These are phyloP conservation scores for Subacronicta megacephala DNA, from an alignment of 2,888 invertebrate species.

Conservation along the genomic window DNA sequence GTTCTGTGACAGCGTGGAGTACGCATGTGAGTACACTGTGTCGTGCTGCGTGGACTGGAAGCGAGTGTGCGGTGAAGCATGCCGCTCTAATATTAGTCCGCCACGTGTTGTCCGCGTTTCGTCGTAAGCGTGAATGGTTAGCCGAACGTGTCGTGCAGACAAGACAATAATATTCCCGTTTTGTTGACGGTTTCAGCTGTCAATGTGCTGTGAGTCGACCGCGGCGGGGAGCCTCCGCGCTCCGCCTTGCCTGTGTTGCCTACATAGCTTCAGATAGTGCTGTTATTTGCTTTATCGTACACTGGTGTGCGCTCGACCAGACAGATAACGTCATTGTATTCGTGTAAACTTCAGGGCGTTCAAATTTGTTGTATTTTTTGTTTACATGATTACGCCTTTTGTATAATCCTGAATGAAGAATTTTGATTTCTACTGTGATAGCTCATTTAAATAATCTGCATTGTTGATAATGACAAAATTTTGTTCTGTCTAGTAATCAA, in stretches of 20 bases:
- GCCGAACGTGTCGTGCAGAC: slow-evolving; percentile 65
- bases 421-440: background rate
- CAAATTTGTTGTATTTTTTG: slow-evolving; percentile 29
- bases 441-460: background rate
- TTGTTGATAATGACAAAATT: background rate
- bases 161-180: slow-evolving; percentile 68
- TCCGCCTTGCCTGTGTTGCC: slow-evolving; percentile 66
- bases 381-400: slow-evolving; percentile 11
- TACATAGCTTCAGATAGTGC: slow-evolving; percentile 66
- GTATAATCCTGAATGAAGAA: slow-evolving; percentile 23
- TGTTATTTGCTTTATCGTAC: slow-evolving; percentile 77
- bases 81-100: slow-evolving; percentile 79
- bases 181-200: slow-evolving; percentile 84
- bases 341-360: slow-evolving; percentile 53
- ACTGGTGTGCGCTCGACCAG: slow-evolving; percentile 63
- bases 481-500: slow-evolving; percentile 2
- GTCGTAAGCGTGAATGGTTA: slow-evolving; percentile 80
- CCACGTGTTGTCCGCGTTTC: slow-evolving; percentile 84
- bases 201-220: slow-evolving; percentile 67
- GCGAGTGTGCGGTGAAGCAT: slow-evolving; percentile 65
- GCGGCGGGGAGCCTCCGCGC: slow-evolving; percentile 68
- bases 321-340: slow-evolving; percentile 76
- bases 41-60: slow-evolving; percentile 65
- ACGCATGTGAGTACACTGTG: slow-evolving; percentile 71
- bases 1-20: slow-evolving; percentile 65